Conservation (phyloP, 2,797 vertebrate genomes). For the Malurus splendens region DNA sequence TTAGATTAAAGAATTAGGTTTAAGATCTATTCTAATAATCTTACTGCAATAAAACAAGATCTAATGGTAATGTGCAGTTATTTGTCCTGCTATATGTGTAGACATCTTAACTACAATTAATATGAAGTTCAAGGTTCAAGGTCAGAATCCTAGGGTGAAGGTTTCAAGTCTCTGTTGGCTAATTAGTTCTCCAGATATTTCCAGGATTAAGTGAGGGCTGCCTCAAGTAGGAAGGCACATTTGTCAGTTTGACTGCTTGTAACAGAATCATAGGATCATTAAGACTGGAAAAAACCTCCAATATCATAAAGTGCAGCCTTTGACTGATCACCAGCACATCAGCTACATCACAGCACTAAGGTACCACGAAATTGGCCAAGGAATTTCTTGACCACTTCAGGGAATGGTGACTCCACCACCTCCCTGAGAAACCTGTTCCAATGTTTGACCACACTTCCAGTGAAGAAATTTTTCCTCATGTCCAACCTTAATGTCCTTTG, state of each 20-base stretch:
- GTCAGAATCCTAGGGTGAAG: background rate
- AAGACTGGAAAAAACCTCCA: background rate
- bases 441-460: background rate
- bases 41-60: background rate
- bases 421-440: background rate
- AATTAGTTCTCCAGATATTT: background rate
- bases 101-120: background rate
- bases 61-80: background rate
- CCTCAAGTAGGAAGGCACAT: background rate
- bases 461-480: background rate
- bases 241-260: background rate
- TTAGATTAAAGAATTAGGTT: background rate
- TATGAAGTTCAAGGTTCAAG: background rate
- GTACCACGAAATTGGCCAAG: background rate
- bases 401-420: background rate
- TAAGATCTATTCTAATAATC: background rate
- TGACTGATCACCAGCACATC: background rate
- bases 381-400: background rate
- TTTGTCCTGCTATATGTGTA: background rate
- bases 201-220: background rate
- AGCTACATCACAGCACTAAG: background rate
- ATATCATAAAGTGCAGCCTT: background rate
- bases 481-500: background rate
- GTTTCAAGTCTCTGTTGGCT: background rate
- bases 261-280: background rate